phyloP scores from a whole-genome alignment of 1,140 invertebrate genomes.

The Drosophila erecta region DNA sequence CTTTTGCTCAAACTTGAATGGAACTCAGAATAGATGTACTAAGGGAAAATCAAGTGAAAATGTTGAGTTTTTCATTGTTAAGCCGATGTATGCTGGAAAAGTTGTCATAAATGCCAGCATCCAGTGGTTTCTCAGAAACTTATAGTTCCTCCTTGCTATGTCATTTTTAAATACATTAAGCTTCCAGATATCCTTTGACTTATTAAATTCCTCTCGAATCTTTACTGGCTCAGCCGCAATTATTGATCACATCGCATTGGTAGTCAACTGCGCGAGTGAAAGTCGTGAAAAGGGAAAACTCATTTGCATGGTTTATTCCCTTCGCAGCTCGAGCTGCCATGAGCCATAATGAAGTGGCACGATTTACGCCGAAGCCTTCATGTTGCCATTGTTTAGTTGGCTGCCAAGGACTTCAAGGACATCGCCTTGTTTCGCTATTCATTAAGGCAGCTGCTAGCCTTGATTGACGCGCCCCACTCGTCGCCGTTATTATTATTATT shows the following conservation, averaged over 20 bases:
- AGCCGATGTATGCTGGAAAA: not conserved
- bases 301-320: conserved; percentile 45
- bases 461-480: conserved; percentile 23
- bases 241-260: conserved; percentile 29
- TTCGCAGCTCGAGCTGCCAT: conserved; percentile 19
- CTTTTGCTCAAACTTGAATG: not conserved
- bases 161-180: not conserved
- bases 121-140: not conserved
- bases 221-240: conserved; percentile 2
- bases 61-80: not conserved
- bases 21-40: too few species aligned
- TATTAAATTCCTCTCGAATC: not conserved
- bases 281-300: conserved; percentile 43
- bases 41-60: not conserved
- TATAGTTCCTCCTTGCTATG: not conserved
- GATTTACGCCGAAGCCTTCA: conserved; percentile 48
- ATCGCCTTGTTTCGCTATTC: conserved; percentile 29
- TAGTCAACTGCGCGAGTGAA: conserved; percentile 21
- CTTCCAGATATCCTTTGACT: not conserved
- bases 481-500: conserved; percentile 49
- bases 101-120: not conserved
- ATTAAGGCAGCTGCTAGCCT: conserved; percentile 50
- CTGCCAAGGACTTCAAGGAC: conserved; percentile 50
- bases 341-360: conserved; percentile 53
- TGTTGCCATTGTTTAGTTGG: conserved; percentile 50